Evolutionary conservation across 2,797 vertebrate species (phyloP).

Genomic region (Pangasius krempfi): DNA sequence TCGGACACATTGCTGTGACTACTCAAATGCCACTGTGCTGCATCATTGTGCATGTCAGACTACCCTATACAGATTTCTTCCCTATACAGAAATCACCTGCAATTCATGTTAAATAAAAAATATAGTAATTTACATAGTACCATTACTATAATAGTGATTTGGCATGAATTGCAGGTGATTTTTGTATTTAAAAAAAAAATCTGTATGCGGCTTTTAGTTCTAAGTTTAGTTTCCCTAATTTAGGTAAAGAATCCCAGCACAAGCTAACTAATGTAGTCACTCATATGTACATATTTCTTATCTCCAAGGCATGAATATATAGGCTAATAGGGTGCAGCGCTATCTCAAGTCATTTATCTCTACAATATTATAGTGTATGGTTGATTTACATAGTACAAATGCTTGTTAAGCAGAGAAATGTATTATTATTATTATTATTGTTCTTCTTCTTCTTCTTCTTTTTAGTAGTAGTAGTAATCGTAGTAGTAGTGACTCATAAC

Average conservation of each 20-base stretch:
- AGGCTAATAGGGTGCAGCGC: slow-evolving; percentile 19
- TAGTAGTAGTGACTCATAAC: not conserved
- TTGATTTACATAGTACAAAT: slow-evolving; percentile 42
- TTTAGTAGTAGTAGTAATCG: not conserved
- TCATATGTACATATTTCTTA: slow-evolving; percentile 40
- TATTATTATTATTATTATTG: not conserved
- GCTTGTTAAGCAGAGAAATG: no score
- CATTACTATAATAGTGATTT: not conserved
- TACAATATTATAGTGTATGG: slow-evolving; percentile 39
- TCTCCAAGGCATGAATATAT: slow-evolving; percentile 30
- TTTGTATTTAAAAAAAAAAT: not conserved
- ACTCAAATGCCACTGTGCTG: not conserved
- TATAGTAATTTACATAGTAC: not conserved
- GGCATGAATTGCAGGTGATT: not conserved
- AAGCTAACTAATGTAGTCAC: not conserved
- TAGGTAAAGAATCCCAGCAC: not conserved
- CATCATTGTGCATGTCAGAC: not conserved
- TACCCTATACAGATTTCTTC: not conserved
- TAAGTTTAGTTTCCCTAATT: not conserved
- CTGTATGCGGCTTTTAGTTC: not conserved
- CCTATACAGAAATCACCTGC: not conserved
- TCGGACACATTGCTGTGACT: slow-evolving; percentile 1
- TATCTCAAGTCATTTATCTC: slow-evolving; percentile 37
- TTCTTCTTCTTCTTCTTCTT: not conserved
- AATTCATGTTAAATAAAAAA: not conserved